Base-by-base conservation (phyloP, 1,140 invertebrate species). In the Paracyclopina nana region DNA sequence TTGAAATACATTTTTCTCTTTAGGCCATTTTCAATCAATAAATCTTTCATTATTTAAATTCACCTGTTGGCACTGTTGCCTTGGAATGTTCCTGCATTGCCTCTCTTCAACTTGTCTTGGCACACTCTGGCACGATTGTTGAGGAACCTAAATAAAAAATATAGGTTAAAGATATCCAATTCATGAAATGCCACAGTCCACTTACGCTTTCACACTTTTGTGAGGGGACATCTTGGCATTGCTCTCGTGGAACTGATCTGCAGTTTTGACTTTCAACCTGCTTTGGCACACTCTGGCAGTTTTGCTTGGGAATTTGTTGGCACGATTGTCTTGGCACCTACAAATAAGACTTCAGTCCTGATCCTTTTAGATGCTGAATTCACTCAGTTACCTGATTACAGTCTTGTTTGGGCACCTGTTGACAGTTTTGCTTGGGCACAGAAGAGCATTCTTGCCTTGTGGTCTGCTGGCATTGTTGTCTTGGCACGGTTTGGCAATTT, bases 101-200 rank as follows among this genome's bases (percentile, higher is more conserved):
- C 24, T 14, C 3, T n/a, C 34, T 14, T 41, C 29, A 11, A 42
- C 30, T 26, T 25, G 29, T n/a, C 14, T 29, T 4, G 48, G 48
- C 41, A 50, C 48, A 25, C 48, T 50, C 11, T 38, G 29, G 14
- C 48, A 50, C n/a, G 11, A n/a, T 41, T 50, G 48, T 50, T 38
- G 25, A 3, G 45, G 45, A 48, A 48, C 25, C 45, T 48, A 46
- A 20, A 20, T 24, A 16, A 48, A 20, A 9, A 20, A 20, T 45
- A n/a, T 22, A 45, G 3, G 20, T 20, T 45, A 26, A 22, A 22
- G 4, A 22, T 45, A n/a, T 27, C 2, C 25, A 43, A n/a, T n/a
- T n/a, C 8, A 9, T 25, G 26, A 45, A 49, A 42, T 12, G 14
- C 42, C 14, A 30, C 6, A 22, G 48, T 6, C 40, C 27, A 41